Percentiles rank a stretch among this genome's conserved stretches.
Evolutionary conservation across 2,113 vertebrate genomes (phyloP).

Genomic region (Dromas ardeola): DNA sequence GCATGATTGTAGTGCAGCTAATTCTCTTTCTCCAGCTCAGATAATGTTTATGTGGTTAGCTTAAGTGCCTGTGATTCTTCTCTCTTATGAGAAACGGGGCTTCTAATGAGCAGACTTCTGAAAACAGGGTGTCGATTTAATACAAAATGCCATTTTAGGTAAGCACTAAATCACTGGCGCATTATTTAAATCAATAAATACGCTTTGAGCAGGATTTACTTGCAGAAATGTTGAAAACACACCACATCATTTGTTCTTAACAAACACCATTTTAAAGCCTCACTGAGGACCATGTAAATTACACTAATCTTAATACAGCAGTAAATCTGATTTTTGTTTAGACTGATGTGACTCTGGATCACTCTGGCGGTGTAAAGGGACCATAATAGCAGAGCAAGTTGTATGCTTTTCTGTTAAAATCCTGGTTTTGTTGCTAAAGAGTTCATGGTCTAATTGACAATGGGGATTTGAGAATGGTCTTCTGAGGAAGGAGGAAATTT

Average conservation of each 20-base stretch:
- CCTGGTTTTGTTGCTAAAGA: background rate
- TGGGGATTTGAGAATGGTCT: background rate
- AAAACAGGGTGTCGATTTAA: background rate
- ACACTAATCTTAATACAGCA: background rate
- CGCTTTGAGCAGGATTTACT: background rate
- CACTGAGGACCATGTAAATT: background rate
- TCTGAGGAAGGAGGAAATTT: background rate
- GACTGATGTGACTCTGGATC: background rate
- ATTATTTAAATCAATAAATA: constrained; percentile 34
- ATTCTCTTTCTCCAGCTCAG: background rate
- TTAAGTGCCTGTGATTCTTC: constrained; percentile 34
- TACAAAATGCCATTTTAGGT: background rate
- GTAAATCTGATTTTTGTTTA: background rate
- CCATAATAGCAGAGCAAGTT: background rate
- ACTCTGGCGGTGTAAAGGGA: background rate
- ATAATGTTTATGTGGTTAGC: constrained; percentile 32
- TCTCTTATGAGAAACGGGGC: background rate
- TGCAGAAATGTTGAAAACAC: background rate
- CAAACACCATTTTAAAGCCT: background rate
- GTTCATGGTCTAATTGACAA: background rate
- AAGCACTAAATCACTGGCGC: background rate
- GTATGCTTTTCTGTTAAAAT: background rate
- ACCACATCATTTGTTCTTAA: background rate
- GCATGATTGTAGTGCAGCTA: background rate
- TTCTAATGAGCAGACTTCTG: background rate